Conservation (phyloP, 2,888 invertebrate species). For the Synanthedon myopaeformis region DNA sequence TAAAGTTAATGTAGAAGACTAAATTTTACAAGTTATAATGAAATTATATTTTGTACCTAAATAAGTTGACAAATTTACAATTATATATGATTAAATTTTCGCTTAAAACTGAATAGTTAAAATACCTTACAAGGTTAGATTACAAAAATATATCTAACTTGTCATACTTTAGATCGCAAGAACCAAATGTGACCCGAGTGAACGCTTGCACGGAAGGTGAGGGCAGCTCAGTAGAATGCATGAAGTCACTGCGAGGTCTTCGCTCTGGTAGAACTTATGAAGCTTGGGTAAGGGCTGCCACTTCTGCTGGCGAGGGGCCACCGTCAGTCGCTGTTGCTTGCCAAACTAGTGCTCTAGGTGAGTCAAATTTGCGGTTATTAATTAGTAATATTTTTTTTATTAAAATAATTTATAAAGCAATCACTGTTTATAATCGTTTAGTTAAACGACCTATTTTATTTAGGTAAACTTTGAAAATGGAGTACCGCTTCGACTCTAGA, state of each 20-base stretch:
- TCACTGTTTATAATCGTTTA: too few species aligned
- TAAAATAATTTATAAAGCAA: too few species aligned
- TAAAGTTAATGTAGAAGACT: too few species aligned
- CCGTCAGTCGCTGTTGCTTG: constrained; percentile 54
- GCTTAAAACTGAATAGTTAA: not conserved
- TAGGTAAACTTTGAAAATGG: too few species aligned
- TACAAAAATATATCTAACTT: not conserved
- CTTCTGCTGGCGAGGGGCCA: constrained; percentile 78
- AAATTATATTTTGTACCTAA: too few species aligned
- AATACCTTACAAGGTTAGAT: too few species aligned
- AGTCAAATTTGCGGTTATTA: constrained; percentile 3
- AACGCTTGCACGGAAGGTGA: constrained; percentile 50
- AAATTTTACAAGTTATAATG: too few species aligned
- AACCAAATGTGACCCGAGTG: constrained; percentile 48
- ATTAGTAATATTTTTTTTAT: too few species aligned
- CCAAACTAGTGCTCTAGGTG: constrained; percentile 58
- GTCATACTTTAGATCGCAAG: constrained; percentile 36
- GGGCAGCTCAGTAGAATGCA: constrained; percentile 46
- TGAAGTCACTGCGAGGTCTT: constrained; percentile 75
- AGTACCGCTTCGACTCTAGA: too few species aligned
- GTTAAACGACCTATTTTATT: too few species aligned
- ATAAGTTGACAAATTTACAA: not conserved
- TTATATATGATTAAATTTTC: not conserved
- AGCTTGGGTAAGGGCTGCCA: constrained; percentile 88
- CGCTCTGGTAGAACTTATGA: constrained; percentile 81